Percentiles rank a stretch among this genome's conserved stretches.
phyloP scores from a whole-genome alignment of 2,113 vertebrate genomes.

The Sinocyclocheilus grahami region DNA sequence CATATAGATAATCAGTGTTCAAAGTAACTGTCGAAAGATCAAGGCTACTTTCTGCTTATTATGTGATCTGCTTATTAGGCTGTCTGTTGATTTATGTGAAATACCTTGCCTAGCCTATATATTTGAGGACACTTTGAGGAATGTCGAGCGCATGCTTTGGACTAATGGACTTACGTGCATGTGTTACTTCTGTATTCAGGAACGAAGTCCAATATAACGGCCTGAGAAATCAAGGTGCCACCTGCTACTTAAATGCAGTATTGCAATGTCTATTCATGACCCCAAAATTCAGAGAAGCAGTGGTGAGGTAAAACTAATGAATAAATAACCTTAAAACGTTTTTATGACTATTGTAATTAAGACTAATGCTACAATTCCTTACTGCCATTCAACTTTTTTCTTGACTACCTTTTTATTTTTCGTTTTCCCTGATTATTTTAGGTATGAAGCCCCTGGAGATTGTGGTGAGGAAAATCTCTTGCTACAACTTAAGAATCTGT shows the following conservation, averaged over 20 bases:
- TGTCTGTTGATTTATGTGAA: too few species aligned
- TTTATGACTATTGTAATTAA: not conserved
- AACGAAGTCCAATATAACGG: slow-evolving; percentile 51
- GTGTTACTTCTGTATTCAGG: not conserved
- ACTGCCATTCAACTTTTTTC: not conserved
- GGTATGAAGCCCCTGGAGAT: not conserved
- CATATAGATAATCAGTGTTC: too few species aligned
- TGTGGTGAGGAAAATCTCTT: slow-evolving; percentile 43
- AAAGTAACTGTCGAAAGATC: too few species aligned
- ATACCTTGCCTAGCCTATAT: too few species aligned
- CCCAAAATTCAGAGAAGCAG: slow-evolving; percentile 62
- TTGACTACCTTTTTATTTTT: not conserved
- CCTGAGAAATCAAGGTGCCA: slow-evolving; percentile 62
- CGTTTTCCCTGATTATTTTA: not conserved
- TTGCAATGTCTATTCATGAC: slow-evolving; percentile 71
- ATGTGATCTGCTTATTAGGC: too few species aligned
- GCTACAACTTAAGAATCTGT: slow-evolving; percentile 59
- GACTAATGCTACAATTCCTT: not conserved
- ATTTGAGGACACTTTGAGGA: too few species aligned
- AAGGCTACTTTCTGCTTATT: too few species aligned
- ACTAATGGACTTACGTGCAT: too few species aligned
- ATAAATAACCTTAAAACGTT: not conserved
- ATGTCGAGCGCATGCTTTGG: too few species aligned
- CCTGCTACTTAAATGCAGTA: slow-evolving; percentile 73
- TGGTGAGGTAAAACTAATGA: slow-evolving; percentile 59